Evolutionary conservation across 2,888 invertebrate species (phyloP).

Genomic region (Eilema depressum): DNA sequence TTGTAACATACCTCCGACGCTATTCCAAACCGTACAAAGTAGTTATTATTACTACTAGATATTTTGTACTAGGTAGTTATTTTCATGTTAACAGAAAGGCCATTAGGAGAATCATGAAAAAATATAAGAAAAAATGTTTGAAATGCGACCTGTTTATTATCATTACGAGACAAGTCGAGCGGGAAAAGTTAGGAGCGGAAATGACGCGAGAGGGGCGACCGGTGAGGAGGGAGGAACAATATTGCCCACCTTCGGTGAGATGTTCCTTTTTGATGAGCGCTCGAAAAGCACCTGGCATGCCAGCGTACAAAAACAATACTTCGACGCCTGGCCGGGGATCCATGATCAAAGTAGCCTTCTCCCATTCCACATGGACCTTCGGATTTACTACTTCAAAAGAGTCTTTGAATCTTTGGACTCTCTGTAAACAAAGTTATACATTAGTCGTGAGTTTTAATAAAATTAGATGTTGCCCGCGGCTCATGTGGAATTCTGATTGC

Average conservation of each 20-base stretch:
- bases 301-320: conserved; percentile 65
- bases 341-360: conserved; percentile 70
- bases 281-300: conserved; percentile 70
- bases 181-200: conserved; percentile 80
- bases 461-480: not conserved
- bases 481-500: not conserved
- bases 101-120: conserved; percentile 73
- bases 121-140: conserved; percentile 67
- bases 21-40: not conserved
- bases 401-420: conserved; percentile 61
- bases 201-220: conserved; percentile 57
- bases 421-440: conserved; percentile 51
- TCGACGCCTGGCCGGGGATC: conserved; percentile 70
- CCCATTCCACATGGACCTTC: conserved; percentile 64
- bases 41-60: conserved; percentile 4
- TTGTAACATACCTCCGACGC: not conserved
- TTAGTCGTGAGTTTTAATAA: not conserved
- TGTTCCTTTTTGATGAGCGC: conserved; percentile 68
- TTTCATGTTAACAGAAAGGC: conserved; percentile 60
- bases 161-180: conserved; percentile 78
- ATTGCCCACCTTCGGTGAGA: conserved; percentile 69
- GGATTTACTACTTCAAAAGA: conserved; percentile 62
- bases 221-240: conserved; percentile 58
- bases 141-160: conserved; percentile 80
- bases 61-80: not conserved